Base-by-base conservation (phyloP, 1,140 invertebrate species). In the Pogonus chalceus region DNA sequence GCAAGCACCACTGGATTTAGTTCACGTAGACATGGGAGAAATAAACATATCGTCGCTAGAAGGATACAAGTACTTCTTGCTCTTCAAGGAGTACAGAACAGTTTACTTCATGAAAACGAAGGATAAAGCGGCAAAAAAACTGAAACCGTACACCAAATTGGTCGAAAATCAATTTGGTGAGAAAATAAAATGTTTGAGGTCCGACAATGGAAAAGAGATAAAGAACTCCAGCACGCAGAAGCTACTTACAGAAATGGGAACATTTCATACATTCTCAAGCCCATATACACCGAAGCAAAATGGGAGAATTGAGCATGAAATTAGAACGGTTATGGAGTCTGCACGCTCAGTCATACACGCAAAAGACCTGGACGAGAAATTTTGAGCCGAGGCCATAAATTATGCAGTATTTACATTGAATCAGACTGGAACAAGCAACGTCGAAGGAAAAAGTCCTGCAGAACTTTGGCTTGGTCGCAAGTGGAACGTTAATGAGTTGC, bases 351-450 rank as follows among this genome's bases (percentile, higher is more conserved):
- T 56, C 73, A 60, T 43, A 73, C 4, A 22, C 60, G 20, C 63
- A 74, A 57, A 59, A 26, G 35, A 59, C 7, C 23, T 75, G 12
- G 23, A 56, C 7, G 60, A 60, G 23, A 51, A 39, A 14, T 68
- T 69, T 59, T 76, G 70, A 71, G 68, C 66, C 7, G 68, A 74
- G 58, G 69, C 71, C 21, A 60, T 70, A 0, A 57, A 60, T 37
- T 71, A 63, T 35, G 72, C 70, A 7, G 64, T 60, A 2, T 76
- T 75, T 60, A 31, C 75, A 16, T 58, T 62, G 49, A 77, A 76
- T 60, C 54, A 70, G 31, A 43, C 39, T 16, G 58, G 58, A 22
- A 63, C 60, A 2, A 52, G 52, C 49, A 39, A 56, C 54, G n/a
- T 56, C 23, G 48, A 22, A 31, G 46, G 39, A 48, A n/a, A n/a